Percentiles rank a stretch among this genome's conserved stretches.
These are phyloP conservation scores for Ondatra zibethicus DNA, from an alignment of 2,113 vertebrate genomes.

Conservation along the genomic window DNA sequence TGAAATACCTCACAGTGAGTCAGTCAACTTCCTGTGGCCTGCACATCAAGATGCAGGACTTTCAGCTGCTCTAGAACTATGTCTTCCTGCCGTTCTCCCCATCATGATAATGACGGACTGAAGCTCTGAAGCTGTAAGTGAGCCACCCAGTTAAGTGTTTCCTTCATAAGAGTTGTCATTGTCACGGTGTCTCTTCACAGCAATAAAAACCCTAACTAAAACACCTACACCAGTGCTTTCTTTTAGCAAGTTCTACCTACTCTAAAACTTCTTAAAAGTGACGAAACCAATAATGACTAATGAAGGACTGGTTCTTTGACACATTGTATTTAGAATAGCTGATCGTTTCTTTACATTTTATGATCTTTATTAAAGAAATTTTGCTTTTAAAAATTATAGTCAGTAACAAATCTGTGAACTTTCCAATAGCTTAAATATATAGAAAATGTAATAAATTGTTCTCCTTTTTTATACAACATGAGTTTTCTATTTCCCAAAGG, in stretches of 20 bases:
- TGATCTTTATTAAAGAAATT: not conserved
- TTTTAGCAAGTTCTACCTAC: not conserved
- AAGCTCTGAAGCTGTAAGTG: not conserved
- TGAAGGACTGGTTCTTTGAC: not conserved
- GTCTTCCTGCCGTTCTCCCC: not conserved
- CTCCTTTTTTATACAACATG: not conserved
- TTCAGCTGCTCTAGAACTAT: not conserved
- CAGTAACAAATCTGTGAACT: not conserved
- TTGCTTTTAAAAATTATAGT: slow-evolving; percentile 1
- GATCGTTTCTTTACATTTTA: not conserved
- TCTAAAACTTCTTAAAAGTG: not conserved
- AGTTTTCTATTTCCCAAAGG: not conserved
- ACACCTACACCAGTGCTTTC: not conserved
- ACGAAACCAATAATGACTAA: not conserved
- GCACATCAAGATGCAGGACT: not conserved
- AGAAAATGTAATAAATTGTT: not conserved
- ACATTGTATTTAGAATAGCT: not conserved
- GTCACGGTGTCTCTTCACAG: not conserved
- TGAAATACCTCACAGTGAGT: not conserved
- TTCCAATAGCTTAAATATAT: not conserved
- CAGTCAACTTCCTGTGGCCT: not conserved
- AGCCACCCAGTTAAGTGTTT: not conserved
- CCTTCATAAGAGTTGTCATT: not conserved
- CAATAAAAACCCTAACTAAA: not conserved
- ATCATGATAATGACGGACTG: not conserved